Evolutionary conservation across 2,113 vertebrate genomes (phyloP), one percentile per base, ranked within the genome.

Genomic region (Saccopteryx leptura): DNA sequence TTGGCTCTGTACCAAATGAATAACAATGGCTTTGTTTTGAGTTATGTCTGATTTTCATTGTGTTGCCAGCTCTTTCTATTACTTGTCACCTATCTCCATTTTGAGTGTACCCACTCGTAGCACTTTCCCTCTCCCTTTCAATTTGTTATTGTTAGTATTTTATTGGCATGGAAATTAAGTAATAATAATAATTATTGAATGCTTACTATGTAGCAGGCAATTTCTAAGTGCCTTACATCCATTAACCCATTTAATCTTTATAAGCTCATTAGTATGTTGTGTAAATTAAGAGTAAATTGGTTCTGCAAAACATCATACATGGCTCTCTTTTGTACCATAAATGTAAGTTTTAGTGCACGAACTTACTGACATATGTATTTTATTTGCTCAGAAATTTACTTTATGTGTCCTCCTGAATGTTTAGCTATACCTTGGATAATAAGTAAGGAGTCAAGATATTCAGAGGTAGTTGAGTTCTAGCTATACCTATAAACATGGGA

Each of bases 141-240:
- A 46, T 93, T 87, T 91, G 7, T 86, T 93, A 86, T 63, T 69
- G 39, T 95, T 97, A 96, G n/a, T 33, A 63, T 92, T 84, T 95
- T 97, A 91, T 69, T 91, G 79, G 31, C 83, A 87, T 69, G 50
- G 28, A 50, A 92, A 95, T 87, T 75, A 97, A 95, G 71, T 84
- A 83, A 75, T 83, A 84, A 93, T 87, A 23, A 92, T 84, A 68
- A 79, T 88, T 95, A 84, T 84, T 92, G 63, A 93, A 85, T 93
- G 17, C 18, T 60, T 92, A 88, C 39, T 76, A 19, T 81, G 26
- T 84, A 68, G 33, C 54, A 97, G 75, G 4, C 12, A 93, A 76
- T 95, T 91, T 95, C 65, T 90, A 94, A 94, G 56, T 46, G 46
- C 1, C 2, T 86, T 78, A 66, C 1, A n/a, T 78, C 63, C 6